A percentile compares a stretch with the other conserved stretches of the same genome.
Evolutionary conservation across 2,797 vertebrate genomes (phyloP).

Genomic region (Halcyon smyrnensis): DNA sequence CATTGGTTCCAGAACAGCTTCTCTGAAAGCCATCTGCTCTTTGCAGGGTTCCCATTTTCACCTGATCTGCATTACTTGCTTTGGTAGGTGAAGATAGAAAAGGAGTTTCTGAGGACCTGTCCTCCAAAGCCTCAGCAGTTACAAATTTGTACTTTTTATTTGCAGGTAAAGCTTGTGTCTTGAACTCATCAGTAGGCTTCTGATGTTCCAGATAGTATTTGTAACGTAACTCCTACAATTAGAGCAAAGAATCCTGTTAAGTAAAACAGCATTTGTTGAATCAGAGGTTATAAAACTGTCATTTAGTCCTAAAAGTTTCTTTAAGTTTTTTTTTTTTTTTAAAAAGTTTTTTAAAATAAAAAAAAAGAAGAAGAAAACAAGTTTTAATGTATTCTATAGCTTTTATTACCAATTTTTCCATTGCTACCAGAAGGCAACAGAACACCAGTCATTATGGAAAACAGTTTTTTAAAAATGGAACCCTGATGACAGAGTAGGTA

Average conservation of each 20-base stretch:
- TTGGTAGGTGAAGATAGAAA: neutral
- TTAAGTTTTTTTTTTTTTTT: too few relatives aligned
- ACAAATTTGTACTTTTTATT: conserved; percentile 28
- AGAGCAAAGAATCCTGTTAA: neutral
- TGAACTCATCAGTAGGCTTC: neutral
- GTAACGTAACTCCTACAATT: conserved; percentile 73
- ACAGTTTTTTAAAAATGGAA: neutral
- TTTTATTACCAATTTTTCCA: neutral
- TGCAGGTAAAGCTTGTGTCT: conserved; percentile 13
- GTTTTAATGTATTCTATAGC: neutral
- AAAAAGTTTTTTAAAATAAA: too few relatives aligned
- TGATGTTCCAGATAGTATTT: conserved; percentile 59
- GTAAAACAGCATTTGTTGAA: neutral
- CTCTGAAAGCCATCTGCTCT: neutral
- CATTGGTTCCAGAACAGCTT: neutral
- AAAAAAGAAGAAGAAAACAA: neutral
- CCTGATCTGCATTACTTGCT: neutral
- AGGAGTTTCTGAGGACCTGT: neutral
- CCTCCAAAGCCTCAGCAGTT: neutral
- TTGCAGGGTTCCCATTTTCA: neutral
- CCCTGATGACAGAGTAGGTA: neutral
- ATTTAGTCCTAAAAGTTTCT: neutral
- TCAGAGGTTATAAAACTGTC: neutral
- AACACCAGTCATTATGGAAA: neutral
- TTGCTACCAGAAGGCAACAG: neutral